Evolutionary conservation across 2,797 vertebrate species (phyloP), one percentile per base, ranked within the genome.

Genomic region (Brachymystax lenok): DNA sequence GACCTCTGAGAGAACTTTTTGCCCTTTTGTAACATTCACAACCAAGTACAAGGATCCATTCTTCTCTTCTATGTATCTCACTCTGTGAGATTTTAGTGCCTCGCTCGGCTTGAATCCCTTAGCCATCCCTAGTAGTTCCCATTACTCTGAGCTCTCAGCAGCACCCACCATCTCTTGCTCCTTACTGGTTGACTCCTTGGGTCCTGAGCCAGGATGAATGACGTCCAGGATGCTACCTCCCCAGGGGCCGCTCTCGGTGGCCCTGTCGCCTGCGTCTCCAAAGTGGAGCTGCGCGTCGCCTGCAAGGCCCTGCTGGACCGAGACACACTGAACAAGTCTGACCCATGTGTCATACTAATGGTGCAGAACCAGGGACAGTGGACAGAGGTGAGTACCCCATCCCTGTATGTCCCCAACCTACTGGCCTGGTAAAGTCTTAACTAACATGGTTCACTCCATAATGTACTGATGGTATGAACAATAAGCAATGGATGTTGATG

Each of bases 241-340:
- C 96, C 95, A 28, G 93, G 94, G 27, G 94, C 95, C 19, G 89
- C 94, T 73, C 94, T 96, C 79, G 94, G 94, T 0, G 95, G 93
- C 73, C 95, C 96, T 0, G 94, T 90, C 19, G 94, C 96, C 77
- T 95, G 95, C 64, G 95, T 98, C 73, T 96, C 95, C 79, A 99
- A 98, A 93, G 97, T 99, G 80, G 97, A 99, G 92, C 95, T 99
- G 87, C 94, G 97, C 5, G 95, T 98, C 79, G 97, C 97, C 87
- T 98, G 98, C 84, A 96, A 96, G 85, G 95, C 96, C 87, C 94
- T 99, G 87, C 93, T 99, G 89, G 97, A 99, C 89, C 93, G 98
- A 3, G 98, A 99, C 93, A 97, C 98, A 0, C 94, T 99, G 88
- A 98, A 98, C 89, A 98, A 98, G 86, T 98, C 97, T 0, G 97